Conservation (phyloP, 2,797 vertebrate species). For the Semotilus atromaculatus region DNA sequence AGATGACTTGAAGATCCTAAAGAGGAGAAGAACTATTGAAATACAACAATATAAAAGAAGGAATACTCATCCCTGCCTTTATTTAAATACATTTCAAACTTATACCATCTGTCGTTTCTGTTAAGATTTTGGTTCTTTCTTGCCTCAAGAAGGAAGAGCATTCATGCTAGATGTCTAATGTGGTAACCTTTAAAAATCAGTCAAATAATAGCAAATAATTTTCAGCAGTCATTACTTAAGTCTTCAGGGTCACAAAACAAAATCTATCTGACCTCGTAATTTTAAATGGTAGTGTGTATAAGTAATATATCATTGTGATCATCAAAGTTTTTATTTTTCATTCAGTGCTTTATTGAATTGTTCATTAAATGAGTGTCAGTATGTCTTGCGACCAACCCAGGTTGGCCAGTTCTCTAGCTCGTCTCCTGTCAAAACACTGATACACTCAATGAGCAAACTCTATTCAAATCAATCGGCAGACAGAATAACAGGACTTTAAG, state of each 20-base stretch:
- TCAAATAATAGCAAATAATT: not conserved
- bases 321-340: not conserved
- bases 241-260: not conserved
- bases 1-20: constrained; percentile 8
- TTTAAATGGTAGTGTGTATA: not conserved
- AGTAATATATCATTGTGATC: not conserved
- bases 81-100: not conserved
- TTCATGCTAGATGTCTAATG: not conserved
- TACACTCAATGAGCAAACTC: constrained; percentile 57
- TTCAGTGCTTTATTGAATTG: not conserved
- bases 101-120: not conserved
- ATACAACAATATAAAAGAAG: constrained; percentile 10
- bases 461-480: constrained; percentile 65
- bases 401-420: constrained; percentile 53
- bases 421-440: constrained; percentile 68
- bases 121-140: not conserved
- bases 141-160: not conserved
- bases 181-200: not conserved
- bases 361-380: not conserved
- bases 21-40: constrained; percentile 72
- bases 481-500: constrained; percentile 58
- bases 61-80: constrained; percentile 1
- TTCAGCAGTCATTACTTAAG: not conserved
- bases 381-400: not conserved
- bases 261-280: not conserved